Base-by-base conservation (phyloP, 2,888 invertebrate species). In the Escarpia spicata region DNA sequence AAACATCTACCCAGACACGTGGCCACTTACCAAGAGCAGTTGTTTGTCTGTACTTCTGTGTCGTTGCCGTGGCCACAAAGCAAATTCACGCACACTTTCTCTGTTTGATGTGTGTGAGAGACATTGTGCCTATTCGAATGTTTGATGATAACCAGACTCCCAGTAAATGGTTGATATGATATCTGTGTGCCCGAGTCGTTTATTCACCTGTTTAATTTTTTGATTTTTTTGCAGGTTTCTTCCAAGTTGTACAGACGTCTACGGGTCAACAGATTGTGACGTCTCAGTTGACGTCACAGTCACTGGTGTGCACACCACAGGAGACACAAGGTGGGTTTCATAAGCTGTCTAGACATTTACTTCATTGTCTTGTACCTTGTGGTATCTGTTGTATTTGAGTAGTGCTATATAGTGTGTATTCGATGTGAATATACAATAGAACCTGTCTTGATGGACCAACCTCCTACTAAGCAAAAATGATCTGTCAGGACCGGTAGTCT, bases 241-340 rank as follows among this genome's bases (percentile, higher is more conserved):
- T 98, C 91, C 98, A 98, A 95, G 97, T 98, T 92, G 97, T 98
- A 92, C 98, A 98, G 96, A 98, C 98, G 9, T 97, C 97, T 44
- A 97, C 97, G 92, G 98, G 98, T 12, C 97, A 97, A 95, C 98
- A 98, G 96, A 97, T 98, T 26, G 93, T 93, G 37, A 58, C 93
- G 15, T 89, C 93, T 4, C 93, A 93, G 92, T 91, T 75, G 45
- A 89, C 91, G 15, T 43, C 93, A 37, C 89, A 91, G 26, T 9
- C 75, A 91, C 44, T 31, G 3, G 44, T 45, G 37, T 45, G 31
- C 15, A 45, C 44, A 26, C 37, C 52, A 4, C 44, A 45, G 91
- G 43, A 15, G 26, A 26, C 75, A 2, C 75, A 75, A 75, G 75
- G 75, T 75, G 75, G 19, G 75, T n/a, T 15, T 75, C 9, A 9